Evolutionary conservation across 2,797 vertebrate genomes (phyloP), one percentile per base, ranked within the genome.

Genomic region (Ficedula albicollis): DNA sequence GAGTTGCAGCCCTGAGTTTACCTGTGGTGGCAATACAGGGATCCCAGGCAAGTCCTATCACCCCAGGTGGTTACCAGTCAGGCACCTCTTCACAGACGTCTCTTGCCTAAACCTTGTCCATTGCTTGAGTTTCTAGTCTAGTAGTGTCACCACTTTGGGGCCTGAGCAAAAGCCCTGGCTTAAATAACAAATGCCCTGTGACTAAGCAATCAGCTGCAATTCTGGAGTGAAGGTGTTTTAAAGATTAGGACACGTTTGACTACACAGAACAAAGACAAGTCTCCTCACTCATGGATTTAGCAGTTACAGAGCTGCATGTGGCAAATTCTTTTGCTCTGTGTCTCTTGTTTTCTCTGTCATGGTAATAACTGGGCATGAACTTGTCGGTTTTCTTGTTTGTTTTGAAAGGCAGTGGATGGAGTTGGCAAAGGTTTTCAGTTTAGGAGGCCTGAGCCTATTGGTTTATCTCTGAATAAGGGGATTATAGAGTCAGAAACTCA

Each of bases 381-480:
- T 84, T 95, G 80, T 75, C 83, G 76, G 69, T 95, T 93, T 95
- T 73, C 91, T 80, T 96, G 63, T 93, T 95, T 95, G 91, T 79
- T 94, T 93, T 86, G 36, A 36, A 78, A 95, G 80, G 74, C 87
- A 84, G 48, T 73, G 66, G 69, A 95, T 75, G 38, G 56, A 81
- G 48, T 2, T 66, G 80, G 85, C 69, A 44, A 66, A 91, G 38
- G 27, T 83, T 81, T 91, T 75, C 84, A 19, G 23, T 79, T 84
- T 56, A 43, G 56, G 72, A 85, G 83, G 80, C 55, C 44, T 67
- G 48, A 87, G 15, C 58, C 62, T 70, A 12, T 78, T 88, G 83
- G 26, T 63, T 84, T 91, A 88, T 48, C 80, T 90, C 70, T 93
- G 77, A 88, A 62, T 76, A 41, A 83, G 76, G 89, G 85, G 79